Evolutionary conservation across 2,797 vertebrate species (phyloP).

Genomic region (Periparus ater): DNA sequence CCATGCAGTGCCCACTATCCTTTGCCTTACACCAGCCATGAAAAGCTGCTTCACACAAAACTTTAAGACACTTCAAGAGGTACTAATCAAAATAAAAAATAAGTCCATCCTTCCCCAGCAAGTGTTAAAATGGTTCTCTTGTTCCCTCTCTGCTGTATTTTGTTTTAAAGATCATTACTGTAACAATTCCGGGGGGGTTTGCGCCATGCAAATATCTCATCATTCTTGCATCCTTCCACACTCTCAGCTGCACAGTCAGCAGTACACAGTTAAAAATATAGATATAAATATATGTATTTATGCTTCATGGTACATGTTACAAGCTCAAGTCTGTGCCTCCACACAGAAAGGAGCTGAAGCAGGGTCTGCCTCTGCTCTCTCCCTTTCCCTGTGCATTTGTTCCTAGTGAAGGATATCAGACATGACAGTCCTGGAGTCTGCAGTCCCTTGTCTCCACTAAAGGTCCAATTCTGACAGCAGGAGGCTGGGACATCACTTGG

Average conservation of each 20-base stretch:
- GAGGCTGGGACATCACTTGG: background rate
- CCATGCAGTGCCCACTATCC: background rate
- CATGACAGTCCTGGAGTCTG: background rate
- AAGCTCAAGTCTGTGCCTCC: background rate
- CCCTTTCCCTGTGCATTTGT: background rate
- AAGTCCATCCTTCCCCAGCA: background rate
- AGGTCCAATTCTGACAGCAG: background rate
- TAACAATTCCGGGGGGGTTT: background rate
- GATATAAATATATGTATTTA: background rate
- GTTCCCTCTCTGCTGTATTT: background rate
- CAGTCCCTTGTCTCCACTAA: slow-evolving; percentile 18
- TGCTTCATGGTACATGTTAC: background rate
- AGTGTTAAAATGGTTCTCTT: background rate
- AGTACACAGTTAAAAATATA: background rate
- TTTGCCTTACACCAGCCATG: background rate
- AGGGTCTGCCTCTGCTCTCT: background rate
- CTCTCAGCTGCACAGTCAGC: background rate
- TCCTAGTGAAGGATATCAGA: background rate
- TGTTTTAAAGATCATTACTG: background rate
- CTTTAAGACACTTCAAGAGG: background rate
- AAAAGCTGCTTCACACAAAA: background rate
- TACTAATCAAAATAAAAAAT: background rate
- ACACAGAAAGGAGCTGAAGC: background rate
- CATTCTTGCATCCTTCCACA: background rate
- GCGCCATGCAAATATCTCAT: background rate